Evolutionary conservation across 2,888 invertebrate genomes (phyloP).

Genomic region (Chaitophorus viminalis): DNA sequence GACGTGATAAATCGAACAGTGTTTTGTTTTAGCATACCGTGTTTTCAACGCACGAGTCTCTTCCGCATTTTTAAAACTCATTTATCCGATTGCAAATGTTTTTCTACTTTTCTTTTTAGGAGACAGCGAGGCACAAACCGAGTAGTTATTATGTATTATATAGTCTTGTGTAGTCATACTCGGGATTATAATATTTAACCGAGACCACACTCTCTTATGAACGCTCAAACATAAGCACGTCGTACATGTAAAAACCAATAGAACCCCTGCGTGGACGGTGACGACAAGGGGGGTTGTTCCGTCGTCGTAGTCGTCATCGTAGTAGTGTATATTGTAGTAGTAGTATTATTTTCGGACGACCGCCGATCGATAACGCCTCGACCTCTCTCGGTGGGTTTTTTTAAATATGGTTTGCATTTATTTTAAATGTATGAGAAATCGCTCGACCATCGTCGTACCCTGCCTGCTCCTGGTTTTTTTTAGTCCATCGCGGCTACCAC

Average conservation of each 20-base stretch:
- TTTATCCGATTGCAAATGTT: background rate
- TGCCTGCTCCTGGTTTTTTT: background rate
- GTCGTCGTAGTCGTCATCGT: constrained; percentile 16
- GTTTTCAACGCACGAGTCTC: background rate
- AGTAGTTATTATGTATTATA: too few species aligned
- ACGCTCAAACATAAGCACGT: background rate
- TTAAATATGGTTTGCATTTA: constrained; percentile 56
- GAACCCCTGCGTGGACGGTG: constrained; percentile 21
- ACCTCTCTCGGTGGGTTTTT: constrained; percentile 44
- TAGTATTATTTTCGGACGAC: constrained; percentile 61
- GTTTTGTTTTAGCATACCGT: background rate
- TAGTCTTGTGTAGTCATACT: background rate
- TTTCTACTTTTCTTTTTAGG: background rate
- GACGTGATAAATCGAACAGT: too few species aligned
- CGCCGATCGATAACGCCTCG: constrained; percentile 59
- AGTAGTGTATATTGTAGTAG: constrained; percentile 34
- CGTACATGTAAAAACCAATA: constrained; percentile 5
- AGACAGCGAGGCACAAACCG: background rate
- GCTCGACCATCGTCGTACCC: constrained; percentile 33
- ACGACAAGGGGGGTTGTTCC: constrained; percentile 7
- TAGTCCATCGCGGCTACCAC: background rate
- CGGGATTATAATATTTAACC: background rate
- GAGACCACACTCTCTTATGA: background rate
- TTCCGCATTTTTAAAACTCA: background rate
- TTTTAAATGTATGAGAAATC: constrained; percentile 58